Evolutionary conservation across 2,888 invertebrate species (phyloP), one percentile per base, ranked within the genome.

Genomic region (Synergus japonicus): DNA sequence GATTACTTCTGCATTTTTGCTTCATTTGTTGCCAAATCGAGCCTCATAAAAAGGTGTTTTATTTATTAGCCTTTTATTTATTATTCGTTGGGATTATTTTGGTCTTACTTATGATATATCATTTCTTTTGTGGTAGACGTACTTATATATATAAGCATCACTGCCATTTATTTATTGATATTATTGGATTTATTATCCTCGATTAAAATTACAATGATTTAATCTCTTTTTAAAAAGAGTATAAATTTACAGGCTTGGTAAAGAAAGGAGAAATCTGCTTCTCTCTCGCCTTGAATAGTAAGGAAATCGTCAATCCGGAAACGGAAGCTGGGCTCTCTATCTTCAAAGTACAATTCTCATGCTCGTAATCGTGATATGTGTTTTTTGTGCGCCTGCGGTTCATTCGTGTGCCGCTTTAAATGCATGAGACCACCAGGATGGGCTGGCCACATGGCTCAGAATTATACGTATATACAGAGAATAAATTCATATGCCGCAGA

Each of bases 291-390:
- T 46, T 10, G 46, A 46, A 46, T 29, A 4, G 63, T 63, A 29
- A 63, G 29, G 63, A 63, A 29, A 63, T 63, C 29, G 63, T 63
- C 63, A 22, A 63, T 63, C 12, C 63, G 29, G 63, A 63, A 63
- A 63, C 29, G 63, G 63, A 63, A 63, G 13, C 63, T 63, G 18
- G 12, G 29, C 29, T 29, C 29, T 63, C 22, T 63, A 10, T 63
- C 63, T n/a, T 37, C 44, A 22, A 77, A 77, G 81, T 76, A 77
- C 86, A 84, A 88, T 90, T 89, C 87, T 83, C 86, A 87, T 84
- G 87, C 87, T 88, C 86, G 87, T 89, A 89, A 90, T 89, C 89
- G 87, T 86, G 88, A 89, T 87, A 86, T 88, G 88, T 87, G 84
- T 84, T 84, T 82, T 80, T 76, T 77, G 76, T 79, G 66, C 79